Percentiles rank a stretch among this genome's conserved stretches.
Conservation (phyloP, 2,113 vertebrate genomes). For the Galemys pyrenaicus region DNA sequence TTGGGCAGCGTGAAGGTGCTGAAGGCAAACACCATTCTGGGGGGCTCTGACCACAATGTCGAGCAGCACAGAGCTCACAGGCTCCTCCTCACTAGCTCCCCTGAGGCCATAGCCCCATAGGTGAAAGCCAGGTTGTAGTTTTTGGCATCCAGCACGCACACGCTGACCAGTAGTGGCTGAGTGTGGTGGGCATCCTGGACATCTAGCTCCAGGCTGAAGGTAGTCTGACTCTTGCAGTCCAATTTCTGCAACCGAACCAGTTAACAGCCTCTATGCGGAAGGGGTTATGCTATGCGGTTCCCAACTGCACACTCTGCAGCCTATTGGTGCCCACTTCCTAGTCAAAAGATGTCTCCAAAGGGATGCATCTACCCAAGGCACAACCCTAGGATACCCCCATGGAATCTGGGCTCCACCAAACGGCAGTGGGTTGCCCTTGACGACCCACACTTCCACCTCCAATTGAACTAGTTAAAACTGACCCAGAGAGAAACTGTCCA, state of each 20-base stretch:
- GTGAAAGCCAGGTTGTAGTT: slow-evolving; percentile 95
- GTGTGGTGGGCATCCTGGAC: slow-evolving; percentile 91
- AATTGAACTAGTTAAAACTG: slow-evolving; percentile 94
- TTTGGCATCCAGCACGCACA: slow-evolving; percentile 93
- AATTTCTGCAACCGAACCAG: slow-evolving; percentile 94
- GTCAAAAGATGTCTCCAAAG: slow-evolving; percentile 91
- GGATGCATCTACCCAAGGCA: slow-evolving; percentile 89
- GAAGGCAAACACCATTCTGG: slow-evolving; percentile 92
- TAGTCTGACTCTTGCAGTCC: slow-evolving; percentile 91
- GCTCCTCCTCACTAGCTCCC: slow-evolving; percentile 93
- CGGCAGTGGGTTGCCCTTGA: slow-evolving; percentile 94
- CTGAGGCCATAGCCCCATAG: slow-evolving; percentile 86
- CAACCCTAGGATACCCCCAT: slow-evolving; percentile 94
- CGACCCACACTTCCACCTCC: slow-evolving; percentile 93
- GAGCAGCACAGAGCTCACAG: slow-evolving; percentile 88
- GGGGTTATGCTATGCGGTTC: slow-evolving; percentile 91
- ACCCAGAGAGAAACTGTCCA: slow-evolving; percentile 92
- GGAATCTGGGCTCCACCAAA: slow-evolving; percentile 88
- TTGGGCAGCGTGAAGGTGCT: slow-evolving; percentile 90
- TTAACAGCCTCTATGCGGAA: slow-evolving; percentile 93
- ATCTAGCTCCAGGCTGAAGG: slow-evolving; percentile 91
- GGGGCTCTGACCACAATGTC: slow-evolving; percentile 89
- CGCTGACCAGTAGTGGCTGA: slow-evolving; percentile 90
- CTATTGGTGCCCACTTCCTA: slow-evolving; percentile 93
- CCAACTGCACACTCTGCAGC: slow-evolving; percentile 93